Base-by-base conservation (phyloP, 2,797 vertebrate species). In the Phoeniculus purpureus region DNA sequence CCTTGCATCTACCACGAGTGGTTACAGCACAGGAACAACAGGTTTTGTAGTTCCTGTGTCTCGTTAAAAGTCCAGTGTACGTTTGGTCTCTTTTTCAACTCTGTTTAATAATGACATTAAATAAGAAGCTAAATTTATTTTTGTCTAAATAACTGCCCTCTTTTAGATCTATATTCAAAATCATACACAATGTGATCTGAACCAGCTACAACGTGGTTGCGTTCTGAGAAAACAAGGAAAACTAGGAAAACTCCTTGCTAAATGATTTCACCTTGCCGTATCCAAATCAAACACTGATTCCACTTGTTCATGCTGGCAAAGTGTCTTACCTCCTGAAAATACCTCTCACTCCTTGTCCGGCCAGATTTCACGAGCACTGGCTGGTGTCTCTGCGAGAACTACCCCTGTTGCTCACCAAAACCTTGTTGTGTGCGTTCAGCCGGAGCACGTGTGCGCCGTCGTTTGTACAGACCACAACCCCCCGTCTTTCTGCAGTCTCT, bases 401-500 rank as follows among this genome's bases (percentile, higher is more conserved):
- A 15, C 29, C 56, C 32, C 31, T 58, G 15, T 12, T 64, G 17
- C n/a, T 91, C 68, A 89, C 16, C 26, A 87, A 83, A 87, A 56
- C 65, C 60, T 81, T 79, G 45, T 68, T 58, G 58, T 2, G 22
- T 76, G 37, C 71, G 80, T 51, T 64, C 58, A 92, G 34, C 7
- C 34, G 56, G 8, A 29, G 29, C 51, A 65, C 20, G 72, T 9
- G 20, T 62, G 37, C 3, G 61, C 43, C 32, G 2, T 58, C 77
- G 45, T 58, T 62, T 61, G 40, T 54, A 67, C 75, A 74, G 62
- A 52, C n/a, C 12, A 61, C 64, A 54, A 85, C 82, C 73, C 47
- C 74, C n/a, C 32, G 15, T 64, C 31, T 78, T 86, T 84, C 73
- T 88, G 59, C 88, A 93, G 31, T 89, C 64, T 74, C 74, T 83